Evolutionary conservation across 2,888 invertebrate genomes (phyloP).

Genomic region (Plagodis dolabraria): DNA sequence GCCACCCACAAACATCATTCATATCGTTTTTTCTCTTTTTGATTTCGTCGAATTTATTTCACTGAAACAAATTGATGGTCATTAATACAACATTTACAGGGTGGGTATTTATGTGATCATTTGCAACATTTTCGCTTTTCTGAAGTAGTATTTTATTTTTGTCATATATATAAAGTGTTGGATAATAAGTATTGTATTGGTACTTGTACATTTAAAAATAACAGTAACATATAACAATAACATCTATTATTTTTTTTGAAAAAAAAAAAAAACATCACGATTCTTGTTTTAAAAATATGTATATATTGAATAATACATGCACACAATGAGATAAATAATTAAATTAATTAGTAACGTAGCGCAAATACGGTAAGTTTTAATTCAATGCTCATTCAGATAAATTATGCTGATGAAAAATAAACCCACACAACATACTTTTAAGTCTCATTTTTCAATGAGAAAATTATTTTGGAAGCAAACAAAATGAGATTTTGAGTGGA

Average conservation of each 20-base stretch:
- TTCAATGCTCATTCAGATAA: slow-evolving; percentile 75
- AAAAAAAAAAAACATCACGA: no score
- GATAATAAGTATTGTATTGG: no score
- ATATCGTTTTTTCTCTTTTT: slow-evolving; percentile 56
- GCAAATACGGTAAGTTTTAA: slow-evolving; percentile 81
- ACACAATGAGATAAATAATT: slow-evolving; percentile 77
- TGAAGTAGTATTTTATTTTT: no score
- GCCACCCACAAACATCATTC: slow-evolving; percentile 56
- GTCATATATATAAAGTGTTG: no score
- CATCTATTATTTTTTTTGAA: no score
- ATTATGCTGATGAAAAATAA: slow-evolving; percentile 64
- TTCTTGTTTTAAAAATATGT: slow-evolving; percentile 11
- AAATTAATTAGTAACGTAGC: slow-evolving; percentile 79
- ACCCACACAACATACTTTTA: slow-evolving; percentile 64
- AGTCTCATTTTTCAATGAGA: slow-evolving; percentile 71
- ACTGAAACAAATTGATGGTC: slow-evolving; percentile 64
- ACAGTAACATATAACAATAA: no score
- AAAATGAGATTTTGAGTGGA: slow-evolving; percentile 65
- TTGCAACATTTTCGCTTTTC: slow-evolving; percentile 4
- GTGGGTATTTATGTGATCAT: slow-evolving; percentile 33
- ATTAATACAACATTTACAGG: slow-evolving; percentile 68
- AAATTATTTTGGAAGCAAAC: slow-evolving; percentile 76
- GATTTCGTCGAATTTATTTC: slow-evolving; percentile 74
- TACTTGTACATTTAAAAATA: no score
- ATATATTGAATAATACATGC: slow-evolving; percentile 70